These are phyloP conservation scores for Erinaceus europaeus DNA, from an alignment of 2,113 vertebrate species.

Conservation along the genomic window DNA sequence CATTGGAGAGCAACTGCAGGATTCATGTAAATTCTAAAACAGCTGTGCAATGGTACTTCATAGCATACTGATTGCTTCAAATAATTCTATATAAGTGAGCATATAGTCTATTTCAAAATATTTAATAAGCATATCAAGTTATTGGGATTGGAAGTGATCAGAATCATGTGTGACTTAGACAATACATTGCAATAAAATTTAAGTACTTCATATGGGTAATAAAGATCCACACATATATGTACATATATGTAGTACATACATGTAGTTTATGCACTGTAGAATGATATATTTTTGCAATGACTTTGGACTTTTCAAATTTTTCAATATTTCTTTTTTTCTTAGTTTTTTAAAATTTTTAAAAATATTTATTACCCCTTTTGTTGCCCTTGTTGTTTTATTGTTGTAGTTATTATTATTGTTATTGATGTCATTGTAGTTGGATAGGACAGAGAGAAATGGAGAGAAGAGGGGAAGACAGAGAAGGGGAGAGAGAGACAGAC, in stretches of 20 bases:
- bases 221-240: not conserved
- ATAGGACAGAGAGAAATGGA: too few relatives aligned
- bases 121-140: not conserved
- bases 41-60: not conserved
- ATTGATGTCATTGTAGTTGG: too few relatives aligned
- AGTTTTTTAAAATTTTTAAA: too few relatives aligned
- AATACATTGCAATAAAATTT: not conserved
- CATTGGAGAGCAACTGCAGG: not conserved
- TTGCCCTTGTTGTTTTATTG: too few relatives aligned
- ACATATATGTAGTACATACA: too few relatives aligned
- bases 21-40: not conserved
- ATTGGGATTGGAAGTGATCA: not conserved
- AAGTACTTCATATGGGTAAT: not conserved
- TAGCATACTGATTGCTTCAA: not conserved
- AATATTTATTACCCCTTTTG: too few relatives aligned
- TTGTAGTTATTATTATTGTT: too few relatives aligned
- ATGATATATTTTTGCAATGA: too few relatives aligned
- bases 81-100: not conserved
- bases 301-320: too few relatives aligned
- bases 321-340: too few relatives aligned
- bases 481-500: too few relatives aligned
- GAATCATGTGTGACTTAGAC: not conserved
- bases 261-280: not conserved
- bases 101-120: not conserved
- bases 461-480: too few relatives aligned